These are phyloP conservation scores for Aleiodes testaceus DNA, from an alignment of 2,888 invertebrate genomes.

Conservation along the genomic window DNA sequence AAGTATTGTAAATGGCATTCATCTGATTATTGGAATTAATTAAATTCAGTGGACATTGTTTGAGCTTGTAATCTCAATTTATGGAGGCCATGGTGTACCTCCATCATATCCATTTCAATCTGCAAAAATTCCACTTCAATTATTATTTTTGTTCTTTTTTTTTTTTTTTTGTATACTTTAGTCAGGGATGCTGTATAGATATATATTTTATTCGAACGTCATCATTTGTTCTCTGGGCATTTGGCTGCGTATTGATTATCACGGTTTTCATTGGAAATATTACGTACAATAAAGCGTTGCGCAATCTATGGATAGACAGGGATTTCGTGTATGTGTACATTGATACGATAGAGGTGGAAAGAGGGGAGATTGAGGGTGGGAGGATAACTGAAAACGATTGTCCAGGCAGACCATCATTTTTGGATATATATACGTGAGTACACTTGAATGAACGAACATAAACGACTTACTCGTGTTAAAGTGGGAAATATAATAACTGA, in stretches of 20 bases:
- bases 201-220: constrained; percentile 3
- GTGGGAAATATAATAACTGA: constrained; percentile 24
- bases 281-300: constrained; percentile 53
- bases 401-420: constrained; percentile 32
- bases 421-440: constrained; percentile 34
- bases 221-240: constrained; percentile 35
- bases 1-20: constrained; percentile 8
- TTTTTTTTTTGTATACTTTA: too few relatives aligned
- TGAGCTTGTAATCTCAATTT: not conserved
- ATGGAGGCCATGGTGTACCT: not conserved
- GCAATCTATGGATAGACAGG: constrained; percentile 40
- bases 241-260: constrained; percentile 52
- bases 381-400: constrained; percentile 29
- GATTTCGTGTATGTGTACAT: not conserved
- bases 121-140: constrained; percentile 17
- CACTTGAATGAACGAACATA: constrained; percentile 30
- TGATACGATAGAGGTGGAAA: constrained; percentile 13
- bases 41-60: constrained; percentile 14
- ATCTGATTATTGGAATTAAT: constrained; percentile 17
- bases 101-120: constrained; percentile 14
- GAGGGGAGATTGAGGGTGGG: not conserved
- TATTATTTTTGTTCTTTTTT: not conserved
- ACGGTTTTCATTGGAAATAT: constrained; percentile 52
- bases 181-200: too few relatives aligned
- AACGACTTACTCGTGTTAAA: constrained; percentile 16